Evolutionary conservation across 2,113 vertebrate species (phyloP).

Genomic region (Callipepla squamata): DNA sequence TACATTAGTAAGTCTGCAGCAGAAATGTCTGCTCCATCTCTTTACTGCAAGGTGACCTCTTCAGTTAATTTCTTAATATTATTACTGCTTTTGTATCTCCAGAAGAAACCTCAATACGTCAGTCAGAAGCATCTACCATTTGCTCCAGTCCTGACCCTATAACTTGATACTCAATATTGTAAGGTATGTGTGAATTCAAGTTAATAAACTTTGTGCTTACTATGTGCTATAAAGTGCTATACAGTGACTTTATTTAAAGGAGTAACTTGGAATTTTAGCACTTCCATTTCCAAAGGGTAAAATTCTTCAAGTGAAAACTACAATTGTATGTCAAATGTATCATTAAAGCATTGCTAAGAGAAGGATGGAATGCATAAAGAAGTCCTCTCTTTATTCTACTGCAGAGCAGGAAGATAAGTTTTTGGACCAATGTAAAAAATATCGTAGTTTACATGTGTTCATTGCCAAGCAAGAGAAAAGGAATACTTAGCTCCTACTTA

Average conservation of each 20-base stretch:
- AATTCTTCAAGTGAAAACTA: not conserved
- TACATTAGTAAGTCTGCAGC: not conserved
- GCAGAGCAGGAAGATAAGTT: not conserved
- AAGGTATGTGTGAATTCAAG: not conserved
- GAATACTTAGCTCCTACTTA: not conserved
- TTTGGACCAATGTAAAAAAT: not conserved
- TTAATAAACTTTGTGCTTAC: not conserved
- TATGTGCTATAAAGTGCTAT: not conserved
- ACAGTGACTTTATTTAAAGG: not conserved
- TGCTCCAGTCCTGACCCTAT: not conserved
- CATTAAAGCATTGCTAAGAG: not conserved
- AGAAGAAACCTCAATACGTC: not conserved
- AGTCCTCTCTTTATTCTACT: not conserved
- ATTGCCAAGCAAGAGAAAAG: not conserved
- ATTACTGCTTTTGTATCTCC: not conserved
- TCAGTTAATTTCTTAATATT: not conserved
- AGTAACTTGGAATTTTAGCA: not conserved
- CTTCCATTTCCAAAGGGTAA: not conserved
- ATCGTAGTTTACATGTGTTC: not conserved
- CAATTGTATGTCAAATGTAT: not conserved
- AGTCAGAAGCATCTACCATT: not conserved
- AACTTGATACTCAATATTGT: not conserved
- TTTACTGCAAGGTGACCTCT: not conserved
- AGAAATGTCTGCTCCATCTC: not conserved
- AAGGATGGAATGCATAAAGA: not conserved